These are phyloP conservation scores for Lepidostoma basale DNA, from an alignment of 1,140 invertebrate species.

Conservation along the genomic window DNA sequence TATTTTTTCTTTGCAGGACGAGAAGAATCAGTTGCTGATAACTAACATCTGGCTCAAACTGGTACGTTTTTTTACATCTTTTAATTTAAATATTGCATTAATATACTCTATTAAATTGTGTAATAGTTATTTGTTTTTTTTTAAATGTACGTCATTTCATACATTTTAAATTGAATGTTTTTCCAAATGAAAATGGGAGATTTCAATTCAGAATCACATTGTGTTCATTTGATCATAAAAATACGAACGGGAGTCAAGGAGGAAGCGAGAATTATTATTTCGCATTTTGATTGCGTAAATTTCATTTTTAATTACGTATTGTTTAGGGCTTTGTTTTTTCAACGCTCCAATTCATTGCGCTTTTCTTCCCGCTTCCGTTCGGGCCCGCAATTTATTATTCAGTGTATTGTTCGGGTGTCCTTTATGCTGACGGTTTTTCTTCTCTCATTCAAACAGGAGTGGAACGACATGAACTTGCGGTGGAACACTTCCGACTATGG, in stretches of 20 bases:
- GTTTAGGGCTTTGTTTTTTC: not conserved
- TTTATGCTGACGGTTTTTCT: slow-evolving; percentile 5
- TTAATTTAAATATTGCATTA: not conserved
- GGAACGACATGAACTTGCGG: slow-evolving; percentile 97
- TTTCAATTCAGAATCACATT: too few relatives aligned
- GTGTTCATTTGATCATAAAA: too few relatives aligned
- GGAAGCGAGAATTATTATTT: too few relatives aligned
- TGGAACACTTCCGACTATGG: slow-evolving; percentile 97
- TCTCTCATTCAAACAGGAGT: slow-evolving; percentile 72
- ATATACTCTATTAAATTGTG: too few relatives aligned
- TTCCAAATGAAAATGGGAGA: too few relatives aligned
- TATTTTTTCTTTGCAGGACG: slow-evolving; percentile 79
- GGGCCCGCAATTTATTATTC: slow-evolving; percentile 4
- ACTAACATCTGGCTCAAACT: slow-evolving; percentile 92
- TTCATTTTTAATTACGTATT: not conserved
- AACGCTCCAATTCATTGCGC: not conserved
- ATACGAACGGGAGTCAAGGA: too few relatives aligned
- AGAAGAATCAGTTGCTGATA: slow-evolving; percentile 91
- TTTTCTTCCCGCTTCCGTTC: not conserved
- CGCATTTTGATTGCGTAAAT: too few relatives aligned
- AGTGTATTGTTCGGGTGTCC: slow-evolving; percentile 12
- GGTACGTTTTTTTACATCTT: slow-evolving; percentile 65
- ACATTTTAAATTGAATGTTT: too few relatives aligned
- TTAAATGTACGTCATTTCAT: too few relatives aligned
- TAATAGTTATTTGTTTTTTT: too few relatives aligned